phyloP scores from a whole-genome alignment of 2,888 invertebrate species.

The Syrphus vitripennis region DNA sequence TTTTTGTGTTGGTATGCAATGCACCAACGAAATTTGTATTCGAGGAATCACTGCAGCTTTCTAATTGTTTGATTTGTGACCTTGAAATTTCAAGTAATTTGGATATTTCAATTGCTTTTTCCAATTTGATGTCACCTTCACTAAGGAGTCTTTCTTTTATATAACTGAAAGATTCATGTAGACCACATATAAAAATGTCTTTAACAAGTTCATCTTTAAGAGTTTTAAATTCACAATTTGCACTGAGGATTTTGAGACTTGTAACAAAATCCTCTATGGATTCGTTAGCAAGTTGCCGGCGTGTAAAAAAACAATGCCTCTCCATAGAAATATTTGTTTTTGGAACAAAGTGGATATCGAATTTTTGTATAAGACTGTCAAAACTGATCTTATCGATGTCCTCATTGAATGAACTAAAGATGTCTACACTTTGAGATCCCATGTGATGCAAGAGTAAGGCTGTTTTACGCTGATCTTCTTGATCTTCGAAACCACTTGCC shows the following conservation, averaged over 20 bases:
- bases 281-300: constrained; percentile 16
- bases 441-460: constrained; percentile 27
- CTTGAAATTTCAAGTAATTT: constrained; percentile 24
- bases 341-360: constrained; percentile 29
- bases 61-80: constrained; percentile 5
- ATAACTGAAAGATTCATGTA: constrained; percentile 23
- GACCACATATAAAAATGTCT: constrained; percentile 6
- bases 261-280: constrained; percentile 40
- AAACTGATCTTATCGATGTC: constrained; percentile 21
- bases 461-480: constrained; percentile 24
- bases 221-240: constrained; percentile 19
- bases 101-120: constrained; percentile 12
- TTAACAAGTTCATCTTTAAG: constrained; percentile 21
- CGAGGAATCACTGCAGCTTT: background rate
- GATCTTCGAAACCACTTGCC: constrained; percentile 7
- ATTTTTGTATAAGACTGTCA: constrained; percentile 24
- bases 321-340: too few species aligned
- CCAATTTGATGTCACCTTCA: background rate
- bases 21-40: constrained; percentile 15
- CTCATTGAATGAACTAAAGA: constrained; percentile 22
- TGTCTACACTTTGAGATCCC: constrained; percentile 32
- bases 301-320: constrained; percentile 29
- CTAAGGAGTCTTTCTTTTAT: constrained; percentile 27
- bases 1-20: constrained; percentile 5
- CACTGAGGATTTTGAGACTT: constrained; percentile 10